These are phyloP conservation scores for Cylindroiulus punctatus DNA, from an alignment of 2,888 invertebrate genomes.

Conservation along the genomic window DNA sequence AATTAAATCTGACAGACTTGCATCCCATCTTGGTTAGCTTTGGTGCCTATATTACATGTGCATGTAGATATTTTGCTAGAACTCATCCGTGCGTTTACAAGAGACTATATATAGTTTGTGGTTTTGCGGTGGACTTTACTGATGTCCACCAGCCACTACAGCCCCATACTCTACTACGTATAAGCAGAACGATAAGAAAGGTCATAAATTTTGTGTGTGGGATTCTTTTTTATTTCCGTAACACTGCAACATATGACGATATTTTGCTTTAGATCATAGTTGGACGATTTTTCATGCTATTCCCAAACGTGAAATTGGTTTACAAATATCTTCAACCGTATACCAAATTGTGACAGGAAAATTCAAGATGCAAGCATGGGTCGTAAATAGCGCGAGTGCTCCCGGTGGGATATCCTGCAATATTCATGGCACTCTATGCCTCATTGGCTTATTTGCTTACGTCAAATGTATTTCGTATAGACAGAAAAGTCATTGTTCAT, in stretches of 20 bases:
- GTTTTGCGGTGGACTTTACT: neutral
- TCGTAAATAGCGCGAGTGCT: neutral
- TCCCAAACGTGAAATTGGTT: conserved; percentile 38
- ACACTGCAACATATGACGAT: neutral
- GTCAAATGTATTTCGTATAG: neutral
- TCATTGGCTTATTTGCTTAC: neutral
- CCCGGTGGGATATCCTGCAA: neutral
- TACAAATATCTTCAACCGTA: conserved; percentile 4
- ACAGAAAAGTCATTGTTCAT: neutral
- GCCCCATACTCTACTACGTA: too few relatives aligned
- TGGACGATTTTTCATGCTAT: conserved; percentile 22
- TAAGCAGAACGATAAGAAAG: neutral
- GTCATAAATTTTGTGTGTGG: neutral
- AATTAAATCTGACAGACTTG: too few relatives aligned
- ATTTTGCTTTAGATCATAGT: neutral
- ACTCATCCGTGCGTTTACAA: neutral
- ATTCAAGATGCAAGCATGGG: conserved; percentile 20
- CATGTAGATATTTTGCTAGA: neutral
- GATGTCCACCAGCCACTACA: too few relatives aligned
- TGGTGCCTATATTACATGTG: neutral
- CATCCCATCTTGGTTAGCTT: too few relatives aligned
- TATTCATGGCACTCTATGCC: neutral
- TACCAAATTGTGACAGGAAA: conserved; percentile 20
- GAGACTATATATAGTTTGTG: neutral
- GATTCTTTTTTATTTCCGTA: neutral